Conservation (phyloP, 2,888 invertebrate genomes). For the Leptinotarsa peninsularis region DNA sequence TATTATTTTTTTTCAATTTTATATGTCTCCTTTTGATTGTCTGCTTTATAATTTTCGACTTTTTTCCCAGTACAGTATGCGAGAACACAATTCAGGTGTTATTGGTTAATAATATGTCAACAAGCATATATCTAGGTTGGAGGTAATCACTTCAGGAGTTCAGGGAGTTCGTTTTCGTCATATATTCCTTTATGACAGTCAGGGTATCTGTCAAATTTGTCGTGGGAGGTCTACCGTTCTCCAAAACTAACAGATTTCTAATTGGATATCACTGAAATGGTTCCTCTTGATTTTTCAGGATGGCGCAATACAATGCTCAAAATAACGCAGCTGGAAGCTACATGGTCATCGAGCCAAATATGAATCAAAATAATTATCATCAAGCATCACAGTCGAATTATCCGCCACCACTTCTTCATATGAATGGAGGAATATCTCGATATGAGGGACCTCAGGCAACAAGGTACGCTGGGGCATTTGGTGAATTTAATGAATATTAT, state of each 20-base stretch:
- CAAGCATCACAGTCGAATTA: constrained; percentile 66
- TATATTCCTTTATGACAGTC: neutral
- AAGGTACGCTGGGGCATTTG: constrained; percentile 24
- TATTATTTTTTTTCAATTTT: no score
- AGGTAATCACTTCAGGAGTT: neutral
- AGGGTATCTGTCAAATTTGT: no score
- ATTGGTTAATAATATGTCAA: no score
- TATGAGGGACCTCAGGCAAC: constrained; percentile 52
- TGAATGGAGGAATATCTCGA: constrained; percentile 62
- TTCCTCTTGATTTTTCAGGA: constrained; percentile 42
- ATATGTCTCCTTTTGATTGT: no score
- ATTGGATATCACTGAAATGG: constrained; percentile 16
- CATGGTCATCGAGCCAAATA: constrained; percentile 65
- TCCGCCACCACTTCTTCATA: constrained; percentile 70
- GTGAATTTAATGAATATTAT: neutral
- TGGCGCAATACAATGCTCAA: constrained; percentile 51
- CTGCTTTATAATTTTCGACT: no score
- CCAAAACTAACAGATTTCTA: constrained; percentile 6
- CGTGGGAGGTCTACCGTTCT: constrained; percentile 1
- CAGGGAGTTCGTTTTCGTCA: neutral
- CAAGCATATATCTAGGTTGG: neutral
- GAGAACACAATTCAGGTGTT: no score
- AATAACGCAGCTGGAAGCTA: constrained; percentile 58
- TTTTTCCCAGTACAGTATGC: no score
- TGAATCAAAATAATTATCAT: constrained; percentile 63